Conservation (phyloP, 2,888 invertebrate species). For the Tricholauxania praeusta region DNA sequence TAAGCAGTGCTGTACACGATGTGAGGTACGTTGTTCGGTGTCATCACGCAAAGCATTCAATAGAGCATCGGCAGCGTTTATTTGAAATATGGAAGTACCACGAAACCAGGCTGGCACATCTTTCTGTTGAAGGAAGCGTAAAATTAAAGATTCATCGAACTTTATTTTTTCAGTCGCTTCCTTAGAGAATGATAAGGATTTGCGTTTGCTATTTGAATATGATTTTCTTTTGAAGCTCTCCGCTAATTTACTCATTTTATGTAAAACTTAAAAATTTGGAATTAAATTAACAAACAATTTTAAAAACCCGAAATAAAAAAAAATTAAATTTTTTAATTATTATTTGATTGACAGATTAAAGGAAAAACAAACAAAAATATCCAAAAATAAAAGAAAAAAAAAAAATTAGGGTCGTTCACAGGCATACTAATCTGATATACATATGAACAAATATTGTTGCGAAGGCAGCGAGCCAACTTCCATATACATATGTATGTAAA, state of each 20-base stretch:
- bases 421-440: too few relatives aligned
- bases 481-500: too few relatives aligned
- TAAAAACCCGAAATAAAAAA: too few relatives aligned
- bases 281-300: too few relatives aligned
- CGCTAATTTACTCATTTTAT: neutral
- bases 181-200: neutral
- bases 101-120: constrained; percentile 61
- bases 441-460: too few relatives aligned
- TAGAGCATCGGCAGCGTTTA: constrained; percentile 51
- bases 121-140: constrained; percentile 31
- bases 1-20: constrained; percentile 50
- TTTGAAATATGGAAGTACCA: constrained; percentile 56
- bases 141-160: constrained; percentile 11
- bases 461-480: too few relatives aligned
- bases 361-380: too few relatives aligned
- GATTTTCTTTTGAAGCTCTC: neutral
- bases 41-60: constrained; percentile 56
- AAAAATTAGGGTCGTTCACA: too few relatives aligned
- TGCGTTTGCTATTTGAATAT: neutral
- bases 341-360: too few relatives aligned
- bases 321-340: too few relatives aligned
- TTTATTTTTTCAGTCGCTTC: neutral
- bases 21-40: constrained; percentile 54
- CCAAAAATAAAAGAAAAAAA: too few relatives aligned
- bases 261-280: too few relatives aligned